These are phyloP conservation scores for Brachyhypopomus occidentalis DNA, from an alignment of 2,113 vertebrate species.

Conservation along the genomic window DNA sequence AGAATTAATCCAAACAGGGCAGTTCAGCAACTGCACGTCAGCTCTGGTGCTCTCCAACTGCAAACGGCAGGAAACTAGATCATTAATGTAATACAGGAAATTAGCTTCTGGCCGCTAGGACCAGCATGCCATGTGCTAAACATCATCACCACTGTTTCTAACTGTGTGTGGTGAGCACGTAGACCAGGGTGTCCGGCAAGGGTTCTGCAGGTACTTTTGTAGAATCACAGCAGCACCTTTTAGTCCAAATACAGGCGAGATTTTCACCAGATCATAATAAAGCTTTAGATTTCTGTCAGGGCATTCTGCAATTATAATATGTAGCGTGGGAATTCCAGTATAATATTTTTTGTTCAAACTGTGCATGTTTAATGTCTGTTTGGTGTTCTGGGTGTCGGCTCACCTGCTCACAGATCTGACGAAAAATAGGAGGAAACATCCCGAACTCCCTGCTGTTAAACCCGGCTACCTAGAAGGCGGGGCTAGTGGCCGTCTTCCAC, in stretches of 20 bases:
- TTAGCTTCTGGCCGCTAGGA: background rate
- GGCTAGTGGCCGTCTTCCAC: conserved; percentile 76
- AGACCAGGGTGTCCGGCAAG: too few species aligned
- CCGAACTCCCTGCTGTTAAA: conserved; percentile 68
- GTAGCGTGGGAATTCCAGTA: too few species aligned
- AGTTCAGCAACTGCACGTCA: background rate
- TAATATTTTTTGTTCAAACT: too few species aligned
- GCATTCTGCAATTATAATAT: too few species aligned
- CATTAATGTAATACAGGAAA: background rate
- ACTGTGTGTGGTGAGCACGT: too few species aligned
- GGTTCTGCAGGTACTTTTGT: too few species aligned
- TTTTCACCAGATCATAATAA: too few species aligned
- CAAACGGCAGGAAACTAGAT: background rate
- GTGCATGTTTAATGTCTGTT: background rate
- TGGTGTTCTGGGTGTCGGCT: background rate
- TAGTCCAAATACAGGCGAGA: too few species aligned
- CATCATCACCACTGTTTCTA: too few species aligned
- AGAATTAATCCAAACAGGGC: background rate
- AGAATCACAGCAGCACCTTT: too few species aligned
- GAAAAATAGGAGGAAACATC: conserved; percentile 69
- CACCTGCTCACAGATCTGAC: conserved; percentile 67
- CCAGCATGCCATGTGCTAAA: too few species aligned
- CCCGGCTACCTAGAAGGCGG: conserved; percentile 77
- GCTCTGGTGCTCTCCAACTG: background rate
- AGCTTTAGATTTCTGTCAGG: too few species aligned